Base-by-base conservation (phyloP, 2,113 vertebrate genomes). In the Bufo bufo region DNA sequence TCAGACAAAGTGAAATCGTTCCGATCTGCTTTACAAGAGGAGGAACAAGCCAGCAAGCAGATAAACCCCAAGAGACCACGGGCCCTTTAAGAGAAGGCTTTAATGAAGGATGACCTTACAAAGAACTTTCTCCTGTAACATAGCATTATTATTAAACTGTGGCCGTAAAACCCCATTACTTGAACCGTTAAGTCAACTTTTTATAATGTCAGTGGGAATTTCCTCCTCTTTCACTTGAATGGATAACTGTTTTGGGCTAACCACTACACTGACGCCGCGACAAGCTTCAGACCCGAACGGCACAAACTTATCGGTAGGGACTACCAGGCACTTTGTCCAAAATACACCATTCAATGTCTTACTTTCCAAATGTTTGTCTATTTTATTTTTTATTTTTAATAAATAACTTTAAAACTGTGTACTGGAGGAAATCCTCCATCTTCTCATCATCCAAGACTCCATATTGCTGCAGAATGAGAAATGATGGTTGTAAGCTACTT, bases 1-100 rank as follows among this genome's bases (percentile, higher is more conserved):
- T 47, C 91, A 98, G 98, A 99, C 93, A 99, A 99, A 97, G 98
- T 99, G 92, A 99, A 99, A 90, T 96, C 97, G 82, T 99, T 99
- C 94, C 97, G 98, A 63, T 95, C 97, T 84, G 91, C 97, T 47
- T 95, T 99, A 2, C 98, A 98, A 92, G 98, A 99, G 69, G 98
- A 99, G 89, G 98, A 99, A 91, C 97, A 99, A 90, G 98, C 98
- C 77, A 99, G 98, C 95, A 96, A 98, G 94, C 98, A 99, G 94
- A 99, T 99, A 89, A 98, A 97, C 91, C 97, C 97, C n/a, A 99
- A 97, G 92, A 97, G 97, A 94, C 97, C 97, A 89, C 96, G 97
- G 74, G 96, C 97, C 65, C 96, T 99, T 93, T 99, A 96, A 96
- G 92, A 82, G 14, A 20, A 89, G 79, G 56, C 56, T 92, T 93